Percentiles rank a stretch among this genome's conserved stretches.
phyloP scores from a whole-genome alignment of 2,113 vertebrate species.

The Hippocampus abdominalis region DNA sequence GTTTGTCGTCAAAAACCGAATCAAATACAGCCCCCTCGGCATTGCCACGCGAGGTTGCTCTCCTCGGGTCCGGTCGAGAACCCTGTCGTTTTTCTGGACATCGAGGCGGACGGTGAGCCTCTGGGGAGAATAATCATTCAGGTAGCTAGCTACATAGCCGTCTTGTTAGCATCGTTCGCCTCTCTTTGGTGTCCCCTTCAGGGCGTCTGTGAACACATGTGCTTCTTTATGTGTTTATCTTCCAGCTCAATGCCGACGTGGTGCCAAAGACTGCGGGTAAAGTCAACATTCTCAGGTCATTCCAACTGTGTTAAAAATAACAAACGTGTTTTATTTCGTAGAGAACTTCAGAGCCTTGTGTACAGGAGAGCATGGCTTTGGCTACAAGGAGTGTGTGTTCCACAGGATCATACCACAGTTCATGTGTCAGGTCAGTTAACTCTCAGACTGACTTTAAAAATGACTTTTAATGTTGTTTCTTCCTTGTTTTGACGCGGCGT shows the following conservation, averaged over 20 bases:
- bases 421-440: conserved; percentile 88
- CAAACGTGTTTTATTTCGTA: conserved; percentile 36
- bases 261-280: conserved; percentile 93
- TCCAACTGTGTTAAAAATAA: neutral
- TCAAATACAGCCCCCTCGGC: conserved; percentile 58
- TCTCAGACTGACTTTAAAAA: neutral
- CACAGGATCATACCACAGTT: conserved; percentile 91
- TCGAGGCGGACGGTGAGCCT: conserved; percentile 80
- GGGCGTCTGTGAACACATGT: neutral
- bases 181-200: conserved; percentile 2
- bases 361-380: conserved; percentile 89
- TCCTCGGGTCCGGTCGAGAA: conserved; percentile 61
- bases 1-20: conserved; percentile 63
- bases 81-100: conserved; percentile 83
- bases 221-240: conserved; percentile 24
- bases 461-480: neutral
- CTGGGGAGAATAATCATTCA: conserved; percentile 84
- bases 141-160: conserved; percentile 62
- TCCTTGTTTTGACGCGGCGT: neutral
- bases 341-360: conserved; percentile 92
- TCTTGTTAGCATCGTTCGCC: conserved; percentile 18
- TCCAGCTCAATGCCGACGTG: conserved; percentile 83
- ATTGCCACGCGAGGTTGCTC: conserved; percentile 57
- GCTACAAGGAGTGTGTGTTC: conserved; percentile 91
- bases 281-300: neutral